Evolutionary conservation across 2,113 vertebrate species (phyloP).

Genomic region (Falcunculus frontatus): DNA sequence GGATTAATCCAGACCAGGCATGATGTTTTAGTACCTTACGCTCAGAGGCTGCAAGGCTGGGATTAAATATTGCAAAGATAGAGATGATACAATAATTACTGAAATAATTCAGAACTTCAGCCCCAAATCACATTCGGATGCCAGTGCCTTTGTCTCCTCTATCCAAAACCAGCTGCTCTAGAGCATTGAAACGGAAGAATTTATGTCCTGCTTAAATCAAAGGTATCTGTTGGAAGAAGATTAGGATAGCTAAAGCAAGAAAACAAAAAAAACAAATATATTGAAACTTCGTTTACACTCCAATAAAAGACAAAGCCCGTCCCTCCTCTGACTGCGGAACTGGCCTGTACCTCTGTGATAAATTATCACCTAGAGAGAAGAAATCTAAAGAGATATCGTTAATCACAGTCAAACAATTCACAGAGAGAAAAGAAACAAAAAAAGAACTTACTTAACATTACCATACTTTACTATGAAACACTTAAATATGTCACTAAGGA

Average conservation of each 20-base stretch:
- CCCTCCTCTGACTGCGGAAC: constrained; percentile 78
- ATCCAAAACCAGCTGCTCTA: constrained; percentile 1
- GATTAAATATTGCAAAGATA: constrained; percentile 13
- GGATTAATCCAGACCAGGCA: constrained; percentile 16
- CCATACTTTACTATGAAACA: constrained; percentile 89
- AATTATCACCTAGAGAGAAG: constrained; percentile 97
- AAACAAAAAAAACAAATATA: constrained; percentile 68
- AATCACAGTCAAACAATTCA: constrained; percentile 98
- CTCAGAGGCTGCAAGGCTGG: constrained; percentile 36
- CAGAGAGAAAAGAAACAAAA: constrained; percentile 81
- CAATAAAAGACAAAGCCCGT: constrained; percentile 76
- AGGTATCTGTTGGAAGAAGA: constrained; percentile 29
- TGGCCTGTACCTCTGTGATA: constrained; percentile 99
- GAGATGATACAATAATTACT: constrained; percentile 18
- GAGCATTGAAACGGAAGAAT: neutral
- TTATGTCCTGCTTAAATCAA: constrained; percentile 20
- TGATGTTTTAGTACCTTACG: neutral
- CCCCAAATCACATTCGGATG: constrained; percentile 10
- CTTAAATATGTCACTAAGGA: constrained; percentile 84
- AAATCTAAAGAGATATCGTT: constrained; percentile 98
- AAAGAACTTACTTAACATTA: constrained; percentile 94
- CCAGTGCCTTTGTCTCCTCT: constrained; percentile 15
- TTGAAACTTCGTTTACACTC: constrained; percentile 87
- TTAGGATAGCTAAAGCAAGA: constrained; percentile 13
- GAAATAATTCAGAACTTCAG: constrained; percentile 34